A percentile compares a stretch with the other conserved stretches of the same genome.
phyloP scores from a whole-genome alignment of 2,888 invertebrate genomes.

The Theretra japonica region DNA sequence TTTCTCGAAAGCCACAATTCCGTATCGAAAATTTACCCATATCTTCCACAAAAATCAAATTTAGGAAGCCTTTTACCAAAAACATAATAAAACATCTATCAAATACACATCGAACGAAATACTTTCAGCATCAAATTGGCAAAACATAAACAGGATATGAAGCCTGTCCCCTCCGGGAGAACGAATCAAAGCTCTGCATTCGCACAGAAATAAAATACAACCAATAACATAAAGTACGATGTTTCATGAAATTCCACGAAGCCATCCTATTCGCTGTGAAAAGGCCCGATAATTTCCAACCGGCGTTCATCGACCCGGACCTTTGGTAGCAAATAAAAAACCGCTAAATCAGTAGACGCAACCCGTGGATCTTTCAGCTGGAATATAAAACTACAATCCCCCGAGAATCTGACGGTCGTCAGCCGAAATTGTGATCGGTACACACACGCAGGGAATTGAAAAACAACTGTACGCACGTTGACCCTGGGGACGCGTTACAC shows the following conservation, averaged over 20 bases:
- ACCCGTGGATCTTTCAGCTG: constrained; percentile 17
- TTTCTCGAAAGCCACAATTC: no score
- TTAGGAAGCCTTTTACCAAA: no score
- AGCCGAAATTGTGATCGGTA: constrained; percentile 32
- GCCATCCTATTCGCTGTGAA: neutral
- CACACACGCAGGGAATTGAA: constrained; percentile 28
- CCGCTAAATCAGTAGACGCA: constrained; percentile 27
- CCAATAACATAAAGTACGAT: neutral
- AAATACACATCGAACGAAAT: neutral
- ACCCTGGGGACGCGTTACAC: constrained; percentile 30
- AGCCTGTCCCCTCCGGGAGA: neutral
- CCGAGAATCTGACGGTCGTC: constrained; percentile 28
- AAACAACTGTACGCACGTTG: constrained; percentile 28
- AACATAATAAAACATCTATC: no score
- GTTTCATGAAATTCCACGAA: constrained; percentile 1
- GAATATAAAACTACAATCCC: constrained; percentile 29
- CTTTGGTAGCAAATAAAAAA: constrained; percentile 14
- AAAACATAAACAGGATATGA: neutral
- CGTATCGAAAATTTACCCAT: no score
- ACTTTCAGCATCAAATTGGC: neutral
- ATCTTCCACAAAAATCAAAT: no score
- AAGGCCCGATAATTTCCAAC: neutral
- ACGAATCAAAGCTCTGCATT: neutral
- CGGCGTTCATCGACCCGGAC: constrained; percentile 4
- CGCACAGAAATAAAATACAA: neutral